Base-by-base conservation (phyloP, 2,797 vertebrate genomes). In the Notolepis coatsorum region DNA sequence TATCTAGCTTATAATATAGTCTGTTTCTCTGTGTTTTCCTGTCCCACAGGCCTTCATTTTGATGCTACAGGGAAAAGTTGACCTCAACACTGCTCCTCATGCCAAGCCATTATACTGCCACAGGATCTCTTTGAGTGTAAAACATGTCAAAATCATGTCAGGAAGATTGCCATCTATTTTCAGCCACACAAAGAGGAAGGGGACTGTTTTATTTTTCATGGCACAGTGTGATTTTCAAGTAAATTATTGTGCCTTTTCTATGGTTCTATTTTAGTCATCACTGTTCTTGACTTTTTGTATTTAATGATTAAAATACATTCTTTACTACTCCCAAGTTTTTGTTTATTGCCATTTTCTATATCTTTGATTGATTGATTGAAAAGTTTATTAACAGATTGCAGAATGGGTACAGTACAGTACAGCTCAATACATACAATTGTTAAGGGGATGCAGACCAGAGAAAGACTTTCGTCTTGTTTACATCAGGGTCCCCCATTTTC, bases 181-280 rank as follows among this genome's bases (percentile, higher is more conserved):
- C 79, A 82, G 76, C 77, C 80, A 85, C 78, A 79, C 73, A n/a
- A 86, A 86, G 71, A 83, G 69, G 59, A 81, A 72, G 64, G 65
- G 84, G 70, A 82, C 62, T 39, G 69, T 88, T 88, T 86, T 85
- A 89, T 88, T 88, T 90, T 91, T 85, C 77, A 84, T 84, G 90
- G 87, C 90, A 90, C 88, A 88, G 82, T 84, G 86, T 85, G 73
- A 77, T 88, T 88, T 90, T 88, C 58, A 51, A 78, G 68, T 90
- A 81, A 91, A 91, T 92, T 88, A 87, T 88, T 86, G 92, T 93
- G 92, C 92, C 91, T 93, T 93, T 92, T 90, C 86, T 91, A 90
- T 84, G 76, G 65, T 77, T 88, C 82, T 90, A 86, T 89, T 85
- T 86, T 88, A 88, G 84, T 80, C 83, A 84, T 90, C 76, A 77